Conservation (phyloP, 2,113 vertebrate genomes). For the Neopipo cinnamomea region DNA sequence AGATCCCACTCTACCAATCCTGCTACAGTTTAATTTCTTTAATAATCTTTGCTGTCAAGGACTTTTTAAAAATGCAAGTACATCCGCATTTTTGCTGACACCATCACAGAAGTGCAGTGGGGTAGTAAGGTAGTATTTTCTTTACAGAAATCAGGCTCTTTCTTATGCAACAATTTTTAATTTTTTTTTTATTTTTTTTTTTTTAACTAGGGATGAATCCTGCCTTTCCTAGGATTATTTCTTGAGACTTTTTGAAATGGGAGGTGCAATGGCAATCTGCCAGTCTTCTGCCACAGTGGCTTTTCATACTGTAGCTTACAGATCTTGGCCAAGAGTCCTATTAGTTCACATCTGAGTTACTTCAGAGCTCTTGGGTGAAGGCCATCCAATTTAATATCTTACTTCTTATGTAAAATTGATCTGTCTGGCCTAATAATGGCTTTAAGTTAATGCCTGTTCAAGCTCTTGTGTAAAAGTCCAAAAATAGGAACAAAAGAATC, state of each 20-base stretch:
- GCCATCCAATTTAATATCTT: neutral
- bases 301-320: neutral
- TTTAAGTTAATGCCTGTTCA: neutral
- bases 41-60: neutral
- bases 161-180: neutral
- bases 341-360: neutral
- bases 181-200: neutral
- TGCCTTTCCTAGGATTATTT: neutral
- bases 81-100: neutral
- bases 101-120: neutral
- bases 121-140: neutral
- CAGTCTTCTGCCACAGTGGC: neutral
- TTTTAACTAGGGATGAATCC: neutral
- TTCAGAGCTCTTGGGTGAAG: neutral
- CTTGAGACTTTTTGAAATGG: neutral
- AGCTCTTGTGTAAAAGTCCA: neutral
- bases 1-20: neutral
- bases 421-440: neutral
- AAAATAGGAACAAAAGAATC: neutral
- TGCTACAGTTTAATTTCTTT: neutral
- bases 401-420: neutral
- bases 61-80: neutral
- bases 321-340: neutral
- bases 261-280: neutral
- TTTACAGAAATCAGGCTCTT: neutral